Conservation (phyloP, 2,113 vertebrate species). For the Baryphthengus martii region DNA sequence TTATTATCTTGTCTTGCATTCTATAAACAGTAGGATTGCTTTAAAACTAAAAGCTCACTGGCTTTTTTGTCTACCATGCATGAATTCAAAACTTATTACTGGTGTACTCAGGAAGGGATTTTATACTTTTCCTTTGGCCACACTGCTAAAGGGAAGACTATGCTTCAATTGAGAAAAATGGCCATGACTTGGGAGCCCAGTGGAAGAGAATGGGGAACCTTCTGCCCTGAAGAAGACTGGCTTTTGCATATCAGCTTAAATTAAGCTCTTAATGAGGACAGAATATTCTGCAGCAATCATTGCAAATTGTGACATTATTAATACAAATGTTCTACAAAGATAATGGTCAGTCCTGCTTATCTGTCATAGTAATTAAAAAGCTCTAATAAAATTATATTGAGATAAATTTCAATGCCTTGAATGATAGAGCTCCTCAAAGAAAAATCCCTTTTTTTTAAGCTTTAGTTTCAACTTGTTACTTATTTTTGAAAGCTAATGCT, state of each 20-base stretch:
- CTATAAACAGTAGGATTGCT: neutral
- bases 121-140: neutral
- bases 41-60: neutral
- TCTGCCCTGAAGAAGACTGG: neutral
- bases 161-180: neutral
- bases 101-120: neutral
- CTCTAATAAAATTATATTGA: slow-evolving; percentile 58
- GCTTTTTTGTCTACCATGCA: neutral
- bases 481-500: slow-evolving; percentile 57
- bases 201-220: neutral
- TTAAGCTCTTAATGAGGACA: neutral
- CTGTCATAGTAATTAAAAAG: slow-evolving; percentile 60
- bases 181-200: neutral
- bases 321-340: slow-evolving; percentile 51
- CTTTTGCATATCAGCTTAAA: neutral
- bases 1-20: neutral
- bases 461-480: slow-evolving; percentile 44
- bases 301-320: slow-evolving; percentile 12
- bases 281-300: neutral
- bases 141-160: neutral
- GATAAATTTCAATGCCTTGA: slow-evolving; percentile 52
- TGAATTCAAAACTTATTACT: neutral
- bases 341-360: slow-evolving; percentile 43
- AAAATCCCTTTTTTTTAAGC: slow-evolving; percentile 1
- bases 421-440: slow-evolving; percentile 4